Base-by-base conservation (phyloP, 1,140 invertebrate genomes). In the Trichomalopsis sarcophagae region DNA sequence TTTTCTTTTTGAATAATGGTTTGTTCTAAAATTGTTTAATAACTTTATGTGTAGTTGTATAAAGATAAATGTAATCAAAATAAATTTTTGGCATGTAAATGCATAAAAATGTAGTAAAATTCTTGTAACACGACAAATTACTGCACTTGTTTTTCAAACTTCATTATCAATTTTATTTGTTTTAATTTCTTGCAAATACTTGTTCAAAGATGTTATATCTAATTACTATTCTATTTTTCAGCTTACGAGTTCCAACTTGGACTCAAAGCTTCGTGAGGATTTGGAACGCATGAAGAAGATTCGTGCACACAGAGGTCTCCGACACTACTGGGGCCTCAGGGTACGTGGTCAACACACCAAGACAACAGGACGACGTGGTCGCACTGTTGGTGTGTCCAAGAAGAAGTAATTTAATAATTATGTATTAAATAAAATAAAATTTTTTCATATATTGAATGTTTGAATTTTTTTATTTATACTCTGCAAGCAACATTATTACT, bases 371-470 rank as follows among this genome's bases (percentile, higher is more conserved):
- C 96, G 98, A 91, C 96, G 98, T 94, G 98, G 98, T 94, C 96
- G 98, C 94, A 99, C 99, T 95, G 99, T 99, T 91, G 99, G 99
- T 98, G 98, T 99, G 87, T 99, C 98, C 91, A 99, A 99, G 95
- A 99, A 99, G 97, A 99, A 99, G 96, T 98, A 97, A 96, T 81
- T 84, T 81, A 69, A 71, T 86, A 76, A 21, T 27, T 27, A 27
- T 66, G 0, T 69, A 55, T 62, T 68, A 47, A 86, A 74, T 66
- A 74, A 75, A 82, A 82, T 69, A 79, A 82, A 79, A 79, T 74
- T 21, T 44, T 55, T 84, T 47, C 50, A 68, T 74, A 66, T 66
- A 2, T 55, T 77, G 11, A 77, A 71, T 71, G 0, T 80, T n/a
- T 69, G n/a, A 13, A 7, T 23, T 69, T 27, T 68, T 80, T 85